Evolutionary conservation across 1,140 invertebrate species (phyloP), one percentile per base, ranked within the genome.

Genomic region (Dinoponera quadriceps): DNA sequence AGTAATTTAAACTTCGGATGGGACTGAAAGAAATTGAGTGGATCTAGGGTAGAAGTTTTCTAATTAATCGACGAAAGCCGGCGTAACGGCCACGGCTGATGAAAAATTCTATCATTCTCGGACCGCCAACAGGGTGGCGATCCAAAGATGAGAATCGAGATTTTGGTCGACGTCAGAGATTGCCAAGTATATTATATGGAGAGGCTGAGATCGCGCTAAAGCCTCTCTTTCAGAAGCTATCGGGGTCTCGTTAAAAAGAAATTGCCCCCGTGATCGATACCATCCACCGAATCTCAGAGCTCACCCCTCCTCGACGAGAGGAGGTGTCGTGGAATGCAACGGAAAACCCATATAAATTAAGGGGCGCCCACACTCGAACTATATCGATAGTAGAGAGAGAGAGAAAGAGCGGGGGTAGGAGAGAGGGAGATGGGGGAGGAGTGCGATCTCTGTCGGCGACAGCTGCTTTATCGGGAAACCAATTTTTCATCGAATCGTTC

Each of bases 191-290:
- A 77, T 57, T 74, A 48, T 63, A 77, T 57, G 59, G 51, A 49
- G 55, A 48, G 11, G n/a, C 55, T 25, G 62, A 73, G 48, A 22
- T 80, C 71, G 65, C 48, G 63, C 44, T 86, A 89, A 90, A 89
- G 22, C 25, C 20, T 18, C 22, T 38, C 22, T 82, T 78, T 63
- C 55, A 82, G 85, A 82, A 83, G 83, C 77, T 87, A 87, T 90
- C 80, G 78, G 44, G 55, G 66, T 69, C 82, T 90, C 85, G 85
- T 90, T 90, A 90, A 89, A 90, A 86, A 83, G 87, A 84, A 90
- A 90, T 90, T 90, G 89, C 81, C 77, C n/a, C 51, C 73, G 68
- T 88, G 85, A 90, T 90, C 89, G 82, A 90, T 90, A 89, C 25
- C 44, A 66, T 55, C 25, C 48, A 22, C 63, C 55, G 57, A 54